These are phyloP conservation scores for Porphyrio hochstetteri DNA, from an alignment of 2,113 vertebrate species.

Conservation along the genomic window DNA sequence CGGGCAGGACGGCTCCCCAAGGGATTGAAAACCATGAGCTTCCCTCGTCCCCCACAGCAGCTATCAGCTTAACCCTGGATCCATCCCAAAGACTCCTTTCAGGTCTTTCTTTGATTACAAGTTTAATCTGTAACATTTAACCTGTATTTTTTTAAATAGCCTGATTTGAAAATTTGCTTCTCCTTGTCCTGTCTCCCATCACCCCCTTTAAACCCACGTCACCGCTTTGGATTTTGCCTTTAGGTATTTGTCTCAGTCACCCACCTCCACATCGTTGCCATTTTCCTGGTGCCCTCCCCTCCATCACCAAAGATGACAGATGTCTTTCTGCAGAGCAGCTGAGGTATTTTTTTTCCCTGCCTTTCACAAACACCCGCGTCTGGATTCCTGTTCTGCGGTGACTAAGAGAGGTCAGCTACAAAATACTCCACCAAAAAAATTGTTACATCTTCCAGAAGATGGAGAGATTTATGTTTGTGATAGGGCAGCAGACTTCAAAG, in stretches of 20 bases:
- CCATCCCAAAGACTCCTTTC: not conserved
- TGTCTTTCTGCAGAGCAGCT: not conserved
- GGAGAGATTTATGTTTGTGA: not conserved
- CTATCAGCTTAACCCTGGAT: not conserved
- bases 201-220: not conserved
- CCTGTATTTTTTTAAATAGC: not conserved
- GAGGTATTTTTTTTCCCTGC: not conserved
- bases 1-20: not conserved
- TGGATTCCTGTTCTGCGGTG: not conserved
- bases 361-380: not conserved
- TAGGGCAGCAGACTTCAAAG: not conserved
- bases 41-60: not conserved
- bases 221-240: not conserved
- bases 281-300: not conserved
- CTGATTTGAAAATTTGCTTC: not conserved
- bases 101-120: not conserved
- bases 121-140: not conserved
- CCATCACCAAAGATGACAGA: not conserved
- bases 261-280: not conserved
- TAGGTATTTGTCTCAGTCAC: not conserved
- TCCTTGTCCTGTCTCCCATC: not conserved
- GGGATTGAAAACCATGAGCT: not conserved
- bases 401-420: not conserved
- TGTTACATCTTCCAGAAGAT: not conserved
- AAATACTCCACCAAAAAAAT: not conserved